These are phyloP conservation scores for Pristionchus pacificus DNA, from an alignment of 1,140 invertebrate genomes.

Conservation along the genomic window DNA sequence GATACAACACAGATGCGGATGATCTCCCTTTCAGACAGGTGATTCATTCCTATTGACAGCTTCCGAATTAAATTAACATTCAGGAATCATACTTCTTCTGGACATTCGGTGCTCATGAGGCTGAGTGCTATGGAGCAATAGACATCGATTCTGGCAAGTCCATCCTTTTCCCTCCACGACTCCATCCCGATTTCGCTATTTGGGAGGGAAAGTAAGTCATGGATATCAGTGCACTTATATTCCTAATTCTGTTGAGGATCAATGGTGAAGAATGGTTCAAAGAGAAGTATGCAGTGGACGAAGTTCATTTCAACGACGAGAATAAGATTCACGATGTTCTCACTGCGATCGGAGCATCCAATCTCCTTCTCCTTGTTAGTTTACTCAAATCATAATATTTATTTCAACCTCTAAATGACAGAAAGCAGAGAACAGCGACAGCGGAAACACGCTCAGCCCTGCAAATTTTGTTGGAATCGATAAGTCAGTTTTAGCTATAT, in stretches of 20 bases:
- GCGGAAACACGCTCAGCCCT: conserved; percentile 26
- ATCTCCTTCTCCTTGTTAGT: conserved; percentile 34
- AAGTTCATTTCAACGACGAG: conserved; percentile 49
- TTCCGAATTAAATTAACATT: not conserved
- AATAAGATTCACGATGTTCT: conserved; percentile 25
- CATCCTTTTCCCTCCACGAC: conserved; percentile 47
- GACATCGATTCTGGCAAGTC: conserved; percentile 46
- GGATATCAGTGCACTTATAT: not conserved
- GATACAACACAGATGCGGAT: conserved; percentile 54
- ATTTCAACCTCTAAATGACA: conserved; percentile 38
- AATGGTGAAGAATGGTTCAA: conserved; percentile 49
- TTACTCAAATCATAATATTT: not conserved
- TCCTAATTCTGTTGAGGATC: conserved; percentile 40
- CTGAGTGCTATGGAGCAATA: conserved; percentile 46
- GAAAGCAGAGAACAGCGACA: conserved; percentile 40
- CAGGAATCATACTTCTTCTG: conserved; percentile 57
- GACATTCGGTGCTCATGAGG: conserved; percentile 56
- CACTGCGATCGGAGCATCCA: conserved; percentile 21
- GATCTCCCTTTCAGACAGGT: conserved; percentile 53
- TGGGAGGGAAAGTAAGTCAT: conserved; percentile 51
- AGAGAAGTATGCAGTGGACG: conserved; percentile 52
- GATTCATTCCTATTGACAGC: not conserved
- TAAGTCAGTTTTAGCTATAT: conserved; percentile 5
- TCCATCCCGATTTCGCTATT: conserved; percentile 48
- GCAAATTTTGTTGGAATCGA: conserved; percentile 30